A percentile compares a stretch with the other conserved stretches of the same genome.
These are phyloP conservation scores for Eupeodes corollae DNA, from an alignment of 1,140 invertebrate genomes.

Conservation along the genomic window DNA sequence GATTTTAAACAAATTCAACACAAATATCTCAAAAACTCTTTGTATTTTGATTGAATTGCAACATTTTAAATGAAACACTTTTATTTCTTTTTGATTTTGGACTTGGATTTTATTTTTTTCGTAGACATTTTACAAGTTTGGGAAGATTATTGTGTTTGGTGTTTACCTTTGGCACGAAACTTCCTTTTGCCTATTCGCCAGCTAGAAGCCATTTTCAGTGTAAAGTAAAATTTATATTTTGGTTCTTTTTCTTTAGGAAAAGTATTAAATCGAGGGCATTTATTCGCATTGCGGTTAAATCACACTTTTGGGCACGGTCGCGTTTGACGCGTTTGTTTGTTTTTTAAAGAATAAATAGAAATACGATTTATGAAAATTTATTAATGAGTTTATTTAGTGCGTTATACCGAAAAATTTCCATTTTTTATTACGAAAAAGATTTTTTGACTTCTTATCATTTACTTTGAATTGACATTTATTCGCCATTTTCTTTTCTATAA, in stretches of 20 bases:
- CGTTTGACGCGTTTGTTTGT: too few relatives aligned
- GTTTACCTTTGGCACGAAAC: conserved; percentile 2
- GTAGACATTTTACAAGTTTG: not conserved
- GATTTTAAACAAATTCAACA: not conserved
- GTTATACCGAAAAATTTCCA: not conserved
- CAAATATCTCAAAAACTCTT: not conserved
- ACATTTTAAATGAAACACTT: not conserved
- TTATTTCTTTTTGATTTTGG: not conserved
- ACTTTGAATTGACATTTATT: not conserved
- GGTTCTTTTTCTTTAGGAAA: too few relatives aligned
- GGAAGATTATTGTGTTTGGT: too few relatives aligned
- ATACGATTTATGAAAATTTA: not conserved
- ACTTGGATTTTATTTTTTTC: too few relatives aligned
- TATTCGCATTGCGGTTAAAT: too few relatives aligned
- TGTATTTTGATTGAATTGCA: not conserved
- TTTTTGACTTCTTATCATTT: not conserved
- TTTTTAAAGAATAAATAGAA: too few relatives aligned
- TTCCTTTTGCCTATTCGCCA: conserved; percentile 1
- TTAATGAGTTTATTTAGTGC: not conserved
- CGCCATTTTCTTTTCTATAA: not conserved
- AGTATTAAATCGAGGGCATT: too few relatives aligned
- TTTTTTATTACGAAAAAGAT: not conserved
- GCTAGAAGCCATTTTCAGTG: conserved; percentile 1
- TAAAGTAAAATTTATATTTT: not conserved
- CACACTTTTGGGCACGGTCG: too few relatives aligned